Evolutionary conservation across 2,113 vertebrate species (phyloP), one percentile per base, ranked within the genome.

Genomic region (Oreocharis arfaki): DNA sequence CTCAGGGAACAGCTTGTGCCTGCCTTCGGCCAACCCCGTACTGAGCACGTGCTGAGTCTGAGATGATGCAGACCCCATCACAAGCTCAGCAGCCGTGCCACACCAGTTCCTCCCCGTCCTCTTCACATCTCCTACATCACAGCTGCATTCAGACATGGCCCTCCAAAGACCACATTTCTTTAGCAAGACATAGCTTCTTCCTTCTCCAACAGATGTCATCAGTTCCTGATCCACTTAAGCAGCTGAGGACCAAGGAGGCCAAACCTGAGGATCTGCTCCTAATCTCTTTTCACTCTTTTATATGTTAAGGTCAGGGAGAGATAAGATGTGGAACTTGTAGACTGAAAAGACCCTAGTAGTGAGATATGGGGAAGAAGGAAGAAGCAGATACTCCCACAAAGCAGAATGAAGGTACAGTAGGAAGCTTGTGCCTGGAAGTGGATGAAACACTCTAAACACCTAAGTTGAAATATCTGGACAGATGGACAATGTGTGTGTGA

Each of bases 91-190:
- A 78, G 69, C 65, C 4, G 1, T 64, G 49, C 52, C 73, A 70
- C 60, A 68, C 56, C 64, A 84, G 64, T 56, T 83, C 53, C 39
- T 92, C 49, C 32, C 74, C 69, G 74, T 33, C 46, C 61, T 61
- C 76, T 75, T 95, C 81, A 84, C 69, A 84, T 53, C 89, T 95
- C 91, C 81, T 91, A 56, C 84, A 78, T 60, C 60, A 44, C 84
- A 90, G 86, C 76, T 95, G 89, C 33, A 28, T 84, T 74, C 90
- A 59, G 63, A 61, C 86, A 59, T 23, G 71, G 56, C 16, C 71
- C 37, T 90, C 30, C 63, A 55, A 94, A 97, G 63, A 60, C 71
- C 82, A 64, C 68, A 86, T 37, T 22, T 49, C 59, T 86, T 77
- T 75, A 79, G 64, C 83, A 92, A 94, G 64, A 37, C 27, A 10